These are phyloP conservation scores for Agriopis leucophaearia DNA, from an alignment of 2,888 invertebrate genomes.

Conservation along the genomic window DNA sequence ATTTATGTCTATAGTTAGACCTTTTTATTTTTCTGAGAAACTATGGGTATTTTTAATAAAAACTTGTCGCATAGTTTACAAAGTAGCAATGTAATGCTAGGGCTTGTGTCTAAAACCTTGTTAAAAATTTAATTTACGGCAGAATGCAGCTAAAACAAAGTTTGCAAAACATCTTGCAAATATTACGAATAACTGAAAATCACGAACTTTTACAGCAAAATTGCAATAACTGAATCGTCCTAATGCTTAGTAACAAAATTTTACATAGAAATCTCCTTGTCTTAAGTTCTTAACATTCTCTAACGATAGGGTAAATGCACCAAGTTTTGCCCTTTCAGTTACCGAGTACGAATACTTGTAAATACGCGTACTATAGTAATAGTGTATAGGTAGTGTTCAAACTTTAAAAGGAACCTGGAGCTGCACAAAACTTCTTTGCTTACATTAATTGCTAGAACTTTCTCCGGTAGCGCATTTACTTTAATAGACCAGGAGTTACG, in stretches of 20 bases:
- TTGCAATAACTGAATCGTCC: not conserved
- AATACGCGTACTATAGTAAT: not conserved
- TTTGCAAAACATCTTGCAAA: too few relatives aligned
- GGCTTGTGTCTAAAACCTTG: too few relatives aligned
- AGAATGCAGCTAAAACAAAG: too few relatives aligned
- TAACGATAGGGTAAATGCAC: conserved; percentile 23
- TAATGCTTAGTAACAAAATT: not conserved
- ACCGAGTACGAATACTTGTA: conserved; percentile 10
- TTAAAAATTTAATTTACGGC: too few relatives aligned
- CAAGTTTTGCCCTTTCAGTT: conserved; percentile 19
- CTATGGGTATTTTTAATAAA: too few relatives aligned
- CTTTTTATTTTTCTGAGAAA: too few relatives aligned
- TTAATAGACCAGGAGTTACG: conserved; percentile 26
- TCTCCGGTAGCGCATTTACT: conserved; percentile 39
- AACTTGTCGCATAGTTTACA: too few relatives aligned
- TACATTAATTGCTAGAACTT: conserved; percentile 58
- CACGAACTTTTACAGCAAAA: too few relatives aligned
- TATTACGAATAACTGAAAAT: too few relatives aligned
- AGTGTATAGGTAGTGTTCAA: conserved; percentile 28
- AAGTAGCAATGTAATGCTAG: too few relatives aligned
- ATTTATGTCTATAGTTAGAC: too few relatives aligned
- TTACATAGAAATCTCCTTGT: conserved; percentile 2
- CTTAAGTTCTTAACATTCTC: conserved; percentile 6
- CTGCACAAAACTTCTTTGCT: conserved; percentile 47
- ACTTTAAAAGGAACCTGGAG: conserved; percentile 45